Evolutionary conservation across 2,113 vertebrate genomes (phyloP), one percentile per base, ranked within the genome.

Genomic region (Odontesthes bonariensis): DNA sequence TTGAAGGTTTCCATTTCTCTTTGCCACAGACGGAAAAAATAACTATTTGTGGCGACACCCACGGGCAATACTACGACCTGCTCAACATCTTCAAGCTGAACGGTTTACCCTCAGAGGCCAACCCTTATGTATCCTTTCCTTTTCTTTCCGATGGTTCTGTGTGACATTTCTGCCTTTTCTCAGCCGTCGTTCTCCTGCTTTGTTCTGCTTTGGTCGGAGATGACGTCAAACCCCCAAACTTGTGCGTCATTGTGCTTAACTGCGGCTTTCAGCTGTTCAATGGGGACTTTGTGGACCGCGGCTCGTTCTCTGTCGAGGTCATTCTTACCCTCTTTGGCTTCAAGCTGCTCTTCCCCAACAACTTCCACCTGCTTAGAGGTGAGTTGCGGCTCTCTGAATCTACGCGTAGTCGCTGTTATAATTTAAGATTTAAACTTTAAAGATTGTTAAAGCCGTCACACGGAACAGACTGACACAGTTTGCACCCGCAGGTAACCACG

Each of bases 1-100:
- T 78, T 78, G 32, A 81, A 86, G 42, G 38, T 53, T 85, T 88
- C 58, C 88, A 47, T 89, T 74, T 85, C 66, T 87, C 69, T 90
- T 81, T 81, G 10, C 35, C 89, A 57, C 94, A 98, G 97, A 92
- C 95, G 75, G 96, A 98, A 92, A 95, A 95, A 94, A 93, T 98
- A 82, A 98, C 97, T 0, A 95, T 98, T 82, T 98, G 97, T n/a
- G 97, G 97, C 6, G 97, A 98, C 91, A 98, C 96, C 1, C 97
- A 98, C 0, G 97, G 97, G 8, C 97, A 98, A 74, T 98, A 93
- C 90, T 98, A 97, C 33, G 97, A 98, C 81, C 95, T 98, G 27
- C 95, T 98, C 68, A 96, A 98, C 89, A 98, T 98, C 91, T 98
- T 98, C 62, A 93, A 96, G 69, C 89, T 98, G 91, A 98, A 98